Percentiles rank a stretch among this genome's conserved stretches.
phyloP scores from a whole-genome alignment of 2,113 vertebrate genomes.

The Hirundichthys speculiger region DNA sequence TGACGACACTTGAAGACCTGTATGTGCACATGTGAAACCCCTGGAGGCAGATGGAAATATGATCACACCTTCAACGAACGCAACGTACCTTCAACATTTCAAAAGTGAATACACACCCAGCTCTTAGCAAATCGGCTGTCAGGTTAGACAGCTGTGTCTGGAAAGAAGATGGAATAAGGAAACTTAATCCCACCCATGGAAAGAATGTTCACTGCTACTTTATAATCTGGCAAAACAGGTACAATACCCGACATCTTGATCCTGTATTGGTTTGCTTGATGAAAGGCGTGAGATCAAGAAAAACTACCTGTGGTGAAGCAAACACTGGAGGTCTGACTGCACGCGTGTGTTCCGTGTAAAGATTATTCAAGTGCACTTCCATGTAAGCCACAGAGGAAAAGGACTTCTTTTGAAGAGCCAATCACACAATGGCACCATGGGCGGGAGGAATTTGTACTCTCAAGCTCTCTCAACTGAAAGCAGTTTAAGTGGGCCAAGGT shows the following conservation, averaged over 20 bases:
- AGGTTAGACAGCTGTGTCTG: conserved; percentile 7
- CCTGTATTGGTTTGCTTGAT: conserved; percentile 22
- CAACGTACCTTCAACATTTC: neutral
- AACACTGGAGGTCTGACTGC: conserved; percentile 29
- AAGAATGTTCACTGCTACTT: conserved; percentile 51
- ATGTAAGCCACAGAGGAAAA: neutral
- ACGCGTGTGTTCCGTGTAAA: neutral
- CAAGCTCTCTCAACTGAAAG: too few relatives aligned
- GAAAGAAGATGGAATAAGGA: conserved; percentile 40
- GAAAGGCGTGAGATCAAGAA: conserved; percentile 28
- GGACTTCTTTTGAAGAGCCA: conserved; percentile 17
- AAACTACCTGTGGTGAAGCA: conserved; percentile 1
- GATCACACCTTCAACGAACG: conserved; percentile 36
- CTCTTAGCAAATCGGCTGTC: conserved; percentile 19
- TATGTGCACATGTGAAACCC: conserved; percentile 3
- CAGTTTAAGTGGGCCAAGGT: too few relatives aligned
- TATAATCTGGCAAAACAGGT: conserved; percentile 52
- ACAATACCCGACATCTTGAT: neutral
- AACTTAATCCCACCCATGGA: conserved; percentile 58
- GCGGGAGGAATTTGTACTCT: conserved; percentile 10
- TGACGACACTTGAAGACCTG: neutral
- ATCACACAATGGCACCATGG: conserved; percentile 32
- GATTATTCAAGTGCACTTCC: neutral
- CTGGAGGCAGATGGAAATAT: conserved; percentile 16
- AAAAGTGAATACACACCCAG: conserved; percentile 60